Conservation (phyloP, 2,113 vertebrate genomes). For the Panthera leo region DNA sequence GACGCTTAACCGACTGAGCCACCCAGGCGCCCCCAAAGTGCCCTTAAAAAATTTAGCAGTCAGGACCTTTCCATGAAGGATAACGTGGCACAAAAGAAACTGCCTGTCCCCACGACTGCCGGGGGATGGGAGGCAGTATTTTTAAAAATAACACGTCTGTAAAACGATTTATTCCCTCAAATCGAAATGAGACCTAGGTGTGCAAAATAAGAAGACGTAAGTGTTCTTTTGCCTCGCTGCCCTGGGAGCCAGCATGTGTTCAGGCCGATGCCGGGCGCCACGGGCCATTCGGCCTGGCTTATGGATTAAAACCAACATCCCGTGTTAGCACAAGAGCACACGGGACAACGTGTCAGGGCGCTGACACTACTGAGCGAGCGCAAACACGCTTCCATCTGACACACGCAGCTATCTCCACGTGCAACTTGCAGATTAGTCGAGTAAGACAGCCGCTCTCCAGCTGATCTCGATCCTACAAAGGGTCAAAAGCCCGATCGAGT, state of each 20-base stretch:
- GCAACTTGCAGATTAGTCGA: not conserved
- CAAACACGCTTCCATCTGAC: not conserved
- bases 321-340: not conserved
- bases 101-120: not conserved
- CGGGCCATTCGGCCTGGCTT: not conserved
- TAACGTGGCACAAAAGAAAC: not conserved
- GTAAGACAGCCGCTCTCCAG: not conserved
- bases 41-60: not conserved
- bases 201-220: not conserved
- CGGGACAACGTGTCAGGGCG: fast-evolving
- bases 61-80: not conserved
- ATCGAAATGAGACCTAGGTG: not conserved
- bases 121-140: not conserved
- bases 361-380: not conserved
- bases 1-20: no score
- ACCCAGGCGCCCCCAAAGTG: no score
- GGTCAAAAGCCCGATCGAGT: not conserved
- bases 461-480: not conserved
- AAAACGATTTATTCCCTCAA: not conserved
- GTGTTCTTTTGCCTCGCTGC: not conserved
- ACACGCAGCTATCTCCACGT: not conserved
- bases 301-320: not conserved
- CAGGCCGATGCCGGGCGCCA: not conserved
- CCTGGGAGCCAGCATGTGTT: not conserved
- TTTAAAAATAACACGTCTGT: not conserved